These are phyloP conservation scores for Fundulus diaphanus DNA, from an alignment of 2,797 vertebrate genomes.

Conservation along the genomic window DNA sequence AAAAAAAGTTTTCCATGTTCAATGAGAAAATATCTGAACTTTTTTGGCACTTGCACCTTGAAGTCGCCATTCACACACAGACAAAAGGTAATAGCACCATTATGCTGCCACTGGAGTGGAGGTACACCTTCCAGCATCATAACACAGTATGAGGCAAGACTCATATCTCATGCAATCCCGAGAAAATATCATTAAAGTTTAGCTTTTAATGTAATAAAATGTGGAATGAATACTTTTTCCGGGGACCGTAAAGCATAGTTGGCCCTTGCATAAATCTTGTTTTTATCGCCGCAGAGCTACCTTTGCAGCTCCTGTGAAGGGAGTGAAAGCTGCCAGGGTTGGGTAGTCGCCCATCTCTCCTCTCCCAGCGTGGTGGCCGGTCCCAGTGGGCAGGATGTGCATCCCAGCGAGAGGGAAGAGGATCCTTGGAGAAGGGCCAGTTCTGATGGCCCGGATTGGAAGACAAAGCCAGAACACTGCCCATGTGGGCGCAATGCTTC, in stretches of 20 bases:
- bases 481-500: constrained; percentile 77
- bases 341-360: constrained; percentile 84
- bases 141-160: too few species aligned
- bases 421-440: constrained; percentile 81
- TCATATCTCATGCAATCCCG: neutral
- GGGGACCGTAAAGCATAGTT: neutral
- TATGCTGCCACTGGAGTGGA: too few species aligned
- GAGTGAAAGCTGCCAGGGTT: constrained; percentile 95
- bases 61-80: too few species aligned
- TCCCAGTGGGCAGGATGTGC: constrained; percentile 77
- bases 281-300: constrained; percentile 63
- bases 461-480: constrained; percentile 85
- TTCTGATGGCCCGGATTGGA: constrained; percentile 81
- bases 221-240: neutral
- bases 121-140: too few species aligned
- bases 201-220: neutral
- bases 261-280: neutral
- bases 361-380: constrained; percentile 82
- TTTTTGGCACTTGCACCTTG: too few species aligned
- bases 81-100: too few species aligned
- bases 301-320: constrained; percentile 92
- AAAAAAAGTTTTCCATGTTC: too few species aligned
- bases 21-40: too few species aligned
- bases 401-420: constrained; percentile 78
- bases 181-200: neutral